Base-by-base conservation (phyloP, 2,113 vertebrate species). In the Burhinus oedicnemus region DNA sequence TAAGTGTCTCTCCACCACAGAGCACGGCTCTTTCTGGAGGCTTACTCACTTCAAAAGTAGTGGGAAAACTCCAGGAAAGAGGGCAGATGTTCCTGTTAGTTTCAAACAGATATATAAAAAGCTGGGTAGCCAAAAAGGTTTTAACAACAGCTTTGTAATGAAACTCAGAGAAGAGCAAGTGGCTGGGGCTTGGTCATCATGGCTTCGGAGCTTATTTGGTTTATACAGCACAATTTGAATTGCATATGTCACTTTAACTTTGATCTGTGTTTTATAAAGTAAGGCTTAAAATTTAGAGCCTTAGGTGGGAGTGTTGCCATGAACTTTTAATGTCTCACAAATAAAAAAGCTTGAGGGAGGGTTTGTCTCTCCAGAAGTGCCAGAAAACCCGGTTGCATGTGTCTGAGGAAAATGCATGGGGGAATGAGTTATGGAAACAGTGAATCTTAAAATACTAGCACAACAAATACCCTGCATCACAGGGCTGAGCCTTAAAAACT, bases 1-100 rank as follows among this genome's bases (percentile, higher is more conserved):
- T 90, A 94, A 97, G 96, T 68, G 83, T 87, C 87, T 97, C 84
- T 89, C 89, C 13, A 44, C 89, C 64, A 30, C 29, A 74, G 61
- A 87, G 51, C 44, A n/a, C 32, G 52, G 47, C 62, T 94, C 87
- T 69, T 96, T 95, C 86, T 21, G 69, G 83, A 89, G 76, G 45
- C 64, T 93, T 57, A 66, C 47, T 88, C 54, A 25, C 74, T 94
- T 97, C 87, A 97, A 60, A 96, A 91, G 51, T 29, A 87, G 44
- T 44, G 8, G 9, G 27, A 94, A 91, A 89, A 60, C 82, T 88
- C 81, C 45, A 52, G 55, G 68, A 86, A 95, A 75, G 68, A 95
- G 49, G 54, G 29, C 42, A 87, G 54, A 55, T 70, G 49, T 25
- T 51, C 49, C 49, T 4, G 6, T 83, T 94, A 66, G 30, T 70